Base-by-base conservation (phyloP, 2,113 vertebrate species). In the Rhabdornis inornatus region DNA sequence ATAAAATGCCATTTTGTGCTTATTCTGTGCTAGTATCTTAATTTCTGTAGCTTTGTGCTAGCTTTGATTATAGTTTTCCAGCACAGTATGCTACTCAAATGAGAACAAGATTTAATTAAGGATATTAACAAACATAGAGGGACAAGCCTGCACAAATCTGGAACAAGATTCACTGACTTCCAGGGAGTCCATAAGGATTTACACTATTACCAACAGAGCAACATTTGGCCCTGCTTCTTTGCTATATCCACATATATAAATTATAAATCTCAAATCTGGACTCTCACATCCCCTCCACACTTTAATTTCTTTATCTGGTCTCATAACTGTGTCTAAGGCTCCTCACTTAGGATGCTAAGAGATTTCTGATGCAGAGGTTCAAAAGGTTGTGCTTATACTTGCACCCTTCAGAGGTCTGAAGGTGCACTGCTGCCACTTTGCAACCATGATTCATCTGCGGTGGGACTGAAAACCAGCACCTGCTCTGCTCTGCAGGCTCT, bases 341-440 rank as follows among this genome's bases (percentile, higher is more conserved):
- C 7, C 33, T 66, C 42, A 14, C 9, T 78, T 16, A 44, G 24
- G 44, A 42, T n/a, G 52, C 7, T 19, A 13, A 47, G 50, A 50
- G 8, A 18, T 28, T 83, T 83, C 49, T 83, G 57, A 44, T 37
- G 21, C 50, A 23, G 28, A 22, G 7, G 9, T 55, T 64, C 15
- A n/a, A 27, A 45, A 25, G 39, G 7, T 10, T 60, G 15, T 39
- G 30, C 31, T 78, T 14, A 23, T 7, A 42, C 18, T 22, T 37
- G 15, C 11, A 59, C 8, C 23, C 45, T 59, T 87, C 24, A 16
- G 80, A 39, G 49, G 11, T 8, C 5, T 3, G 13, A 23, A 31
- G 24, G 8, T 47, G 3, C 2, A 5, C 8, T 44, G 20, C 17
- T 15, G 4, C 10, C 1, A 0, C 21, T 77, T 83, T 4, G 2